Base-by-base conservation (phyloP, 1,140 invertebrate genomes). In the Neodiprion pinetum region DNA sequence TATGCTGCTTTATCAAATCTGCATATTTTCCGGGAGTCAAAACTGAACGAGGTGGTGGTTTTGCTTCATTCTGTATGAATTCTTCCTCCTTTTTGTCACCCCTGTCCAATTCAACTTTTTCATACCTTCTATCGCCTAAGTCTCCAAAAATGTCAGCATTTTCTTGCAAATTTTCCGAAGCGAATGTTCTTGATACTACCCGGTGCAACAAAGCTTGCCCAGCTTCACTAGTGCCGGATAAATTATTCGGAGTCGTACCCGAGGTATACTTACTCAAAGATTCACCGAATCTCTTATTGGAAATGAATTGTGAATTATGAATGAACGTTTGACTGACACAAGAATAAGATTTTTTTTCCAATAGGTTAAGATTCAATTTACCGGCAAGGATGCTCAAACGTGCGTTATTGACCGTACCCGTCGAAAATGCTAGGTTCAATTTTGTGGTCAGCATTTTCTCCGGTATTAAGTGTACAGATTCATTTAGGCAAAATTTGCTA, bases 1-100 rank as follows among this genome's bases (percentile, higher is more conserved):
- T 80, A 80, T 92, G 89, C 53, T 90, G 85, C 83, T 94, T 95
- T 9, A 95, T 95, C 67, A 94, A 82, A 76, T 91, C 86, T 7
- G 90, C 91, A 86, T 95, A 95, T 73, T 94, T 87, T 77, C 89
- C 91, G 5, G 85, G 89, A 23, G 89, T 88, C 17, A 91, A 83
- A 80, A 90, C 82, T 10, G 77, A 28, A 72, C 74, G 75, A 28
- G 61, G 67, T 12, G 83, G 79, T 28, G 83, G 3, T n/a, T 14
- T 10, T 7, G 28, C 73, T 65, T 81, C 78, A 40, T 80, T 85
- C 70, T 87, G 81, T 9, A 74, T 70, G 65, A 84, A 85, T 61
- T 81, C 71, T 72, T 89, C 87, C 70, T 85, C 84, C 9, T 81
- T 40, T 69, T 79, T 7, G 67, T 89, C 87, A 1, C 75, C 72